These are phyloP conservation scores for Liodrosophila aerea DNA, from an alignment of 2,888 invertebrate species.

Conservation along the genomic window DNA sequence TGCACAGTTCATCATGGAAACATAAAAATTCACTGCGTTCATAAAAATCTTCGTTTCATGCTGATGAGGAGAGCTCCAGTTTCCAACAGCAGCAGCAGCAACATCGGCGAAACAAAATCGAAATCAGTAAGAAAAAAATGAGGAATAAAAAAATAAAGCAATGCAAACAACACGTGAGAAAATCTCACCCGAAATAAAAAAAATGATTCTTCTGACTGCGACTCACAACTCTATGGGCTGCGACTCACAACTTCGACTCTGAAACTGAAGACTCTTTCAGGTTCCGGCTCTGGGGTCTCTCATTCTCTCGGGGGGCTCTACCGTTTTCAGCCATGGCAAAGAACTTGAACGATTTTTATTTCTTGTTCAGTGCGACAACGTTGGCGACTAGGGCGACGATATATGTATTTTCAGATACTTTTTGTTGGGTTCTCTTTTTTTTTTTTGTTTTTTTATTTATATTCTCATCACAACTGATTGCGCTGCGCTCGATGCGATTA, in stretches of 20 bases:
- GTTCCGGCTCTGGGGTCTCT: slow-evolving; percentile 30
- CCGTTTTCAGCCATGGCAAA: slow-evolving; percentile 52
- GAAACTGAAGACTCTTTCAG: slow-evolving; percentile 35
- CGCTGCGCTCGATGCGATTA: slow-evolving; percentile 80
- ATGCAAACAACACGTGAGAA: slow-evolving; percentile 77
- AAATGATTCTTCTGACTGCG: slow-evolving; percentile 20
- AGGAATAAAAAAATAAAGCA: slow-evolving; percentile 48
- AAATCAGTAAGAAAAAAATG: slow-evolving; percentile 60
- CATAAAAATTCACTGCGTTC: slow-evolving; percentile 78
- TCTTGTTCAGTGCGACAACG: slow-evolving; percentile 70
- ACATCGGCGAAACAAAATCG: slow-evolving; percentile 61
- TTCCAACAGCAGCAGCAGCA: slow-evolving; percentile 45
- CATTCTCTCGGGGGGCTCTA: slow-evolving; percentile 22
- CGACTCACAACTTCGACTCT: slow-evolving; percentile 14
- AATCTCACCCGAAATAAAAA: slow-evolving; percentile 71
- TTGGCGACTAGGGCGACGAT: slow-evolving; percentile 68
- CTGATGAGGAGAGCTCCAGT: slow-evolving; percentile 76
- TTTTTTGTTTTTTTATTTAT: slow-evolving; percentile 74
- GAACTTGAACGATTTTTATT: slow-evolving; percentile 78
- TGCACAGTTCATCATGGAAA: slow-evolving; percentile 76
- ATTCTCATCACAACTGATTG: slow-evolving; percentile 83
- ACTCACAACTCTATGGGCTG: slow-evolving; percentile 2
- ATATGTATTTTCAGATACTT: slow-evolving; percentile 50
- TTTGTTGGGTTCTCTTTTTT: slow-evolving; percentile 38
- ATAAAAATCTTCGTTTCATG: slow-evolving; percentile 78